phyloP scores from a whole-genome alignment of 1,140 invertebrate species.

The Galleria mellonella region DNA sequence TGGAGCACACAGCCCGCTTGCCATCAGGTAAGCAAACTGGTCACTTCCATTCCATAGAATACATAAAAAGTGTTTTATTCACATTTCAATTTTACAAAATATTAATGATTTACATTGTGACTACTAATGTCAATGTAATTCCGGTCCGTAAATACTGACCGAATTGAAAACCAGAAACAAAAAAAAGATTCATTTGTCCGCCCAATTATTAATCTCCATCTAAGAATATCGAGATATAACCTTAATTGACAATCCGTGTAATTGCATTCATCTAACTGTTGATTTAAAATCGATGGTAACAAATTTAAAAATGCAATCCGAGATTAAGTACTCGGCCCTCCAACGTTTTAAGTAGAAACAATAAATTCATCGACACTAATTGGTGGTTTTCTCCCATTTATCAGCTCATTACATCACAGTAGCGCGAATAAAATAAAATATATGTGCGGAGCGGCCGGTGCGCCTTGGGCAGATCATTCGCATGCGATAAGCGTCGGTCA shows the following conservation, averaged over 20 bases:
- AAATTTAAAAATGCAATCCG: slow-evolving; percentile 60
- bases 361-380: slow-evolving; percentile 74
- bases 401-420: slow-evolving; percentile 74
- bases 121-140: slow-evolving; percentile 1
- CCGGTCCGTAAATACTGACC: slow-evolving; percentile 6
- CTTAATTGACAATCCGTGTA: slow-evolving; percentile 44
- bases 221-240: slow-evolving; percentile 12
- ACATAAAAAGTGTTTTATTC: too few species aligned
- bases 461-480: slow-evolving; percentile 68
- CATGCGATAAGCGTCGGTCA: slow-evolving; percentile 70
- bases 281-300: slow-evolving; percentile 50
- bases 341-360: slow-evolving; percentile 73
- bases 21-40: too few species aligned
- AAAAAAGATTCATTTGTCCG: slow-evolving; percentile 6
- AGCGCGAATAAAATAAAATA: slow-evolving; percentile 74
- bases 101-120: too few species aligned
- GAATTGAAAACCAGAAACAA: slow-evolving; percentile 3
- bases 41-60: too few species aligned
- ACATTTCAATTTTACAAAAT: too few species aligned
- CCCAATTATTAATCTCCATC: slow-evolving; percentile 17
- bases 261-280: slow-evolving; percentile 57
- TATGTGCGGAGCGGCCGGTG: slow-evolving; percentile 62
- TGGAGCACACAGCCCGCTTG: too few species aligned
- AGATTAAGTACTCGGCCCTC: slow-evolving; percentile 66
- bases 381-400: slow-evolving; percentile 73